Evolutionary conservation across 2,888 invertebrate genomes (phyloP).

Genomic region (Dexiosoma caninum): DNA sequence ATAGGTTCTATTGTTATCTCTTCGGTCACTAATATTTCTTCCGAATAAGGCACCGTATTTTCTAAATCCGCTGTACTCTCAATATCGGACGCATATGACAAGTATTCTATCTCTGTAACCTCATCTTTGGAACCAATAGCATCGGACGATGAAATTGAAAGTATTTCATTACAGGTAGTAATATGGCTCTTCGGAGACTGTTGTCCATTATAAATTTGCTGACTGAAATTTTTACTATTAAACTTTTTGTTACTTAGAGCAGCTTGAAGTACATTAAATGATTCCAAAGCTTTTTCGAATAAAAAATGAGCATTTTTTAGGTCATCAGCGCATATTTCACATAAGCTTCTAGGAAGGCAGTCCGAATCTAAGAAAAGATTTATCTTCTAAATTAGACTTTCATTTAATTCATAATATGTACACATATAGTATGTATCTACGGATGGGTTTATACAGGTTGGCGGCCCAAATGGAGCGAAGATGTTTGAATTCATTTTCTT

Average conservation of each 20-base stretch:
- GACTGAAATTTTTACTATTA: background rate
- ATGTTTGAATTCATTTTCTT: too few relatives aligned
- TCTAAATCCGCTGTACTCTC: too few relatives aligned
- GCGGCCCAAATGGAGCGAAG: too few relatives aligned
- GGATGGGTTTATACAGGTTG: too few relatives aligned
- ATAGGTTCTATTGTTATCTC: too few relatives aligned
- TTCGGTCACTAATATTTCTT: too few relatives aligned
- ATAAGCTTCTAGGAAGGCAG: background rate
- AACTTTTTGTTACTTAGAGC: background rate
- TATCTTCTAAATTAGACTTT: too few relatives aligned
- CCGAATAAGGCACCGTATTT: too few relatives aligned
- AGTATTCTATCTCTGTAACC: too few relatives aligned
- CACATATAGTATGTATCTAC: too few relatives aligned
- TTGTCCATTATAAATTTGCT: background rate
- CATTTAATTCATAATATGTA: too few relatives aligned
- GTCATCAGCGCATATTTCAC: conserved; percentile 15
- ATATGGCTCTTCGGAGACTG: background rate
- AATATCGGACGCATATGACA: too few relatives aligned
- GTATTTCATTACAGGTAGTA: background rate
- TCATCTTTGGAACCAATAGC: background rate
- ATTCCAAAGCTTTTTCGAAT: conserved; percentile 21
- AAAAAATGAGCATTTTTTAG: conserved; percentile 24
- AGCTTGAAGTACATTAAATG: background rate
- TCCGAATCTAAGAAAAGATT: conserved; percentile 32
- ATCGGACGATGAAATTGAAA: background rate